These are phyloP conservation scores for Caenorhabditis japonica DNA, from an alignment of 2,888 invertebrate species.

Conservation along the genomic window DNA sequence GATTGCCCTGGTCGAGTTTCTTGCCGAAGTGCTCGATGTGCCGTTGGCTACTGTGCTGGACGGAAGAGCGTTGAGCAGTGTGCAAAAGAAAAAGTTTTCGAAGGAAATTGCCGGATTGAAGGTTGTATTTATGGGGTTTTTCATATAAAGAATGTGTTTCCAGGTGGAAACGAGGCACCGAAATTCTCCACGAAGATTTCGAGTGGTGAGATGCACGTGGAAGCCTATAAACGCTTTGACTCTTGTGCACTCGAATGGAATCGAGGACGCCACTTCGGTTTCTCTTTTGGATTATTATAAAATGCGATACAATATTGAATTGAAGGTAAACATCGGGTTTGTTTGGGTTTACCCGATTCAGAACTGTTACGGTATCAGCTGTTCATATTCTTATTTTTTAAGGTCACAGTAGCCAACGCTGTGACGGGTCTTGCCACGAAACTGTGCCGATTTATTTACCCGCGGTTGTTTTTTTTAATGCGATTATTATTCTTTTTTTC, in stretches of 20 bases:
- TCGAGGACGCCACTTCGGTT: not conserved
- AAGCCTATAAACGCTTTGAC: slow-evolving; percentile 20
- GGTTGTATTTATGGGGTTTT: too few species aligned
- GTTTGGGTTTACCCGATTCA: too few species aligned
- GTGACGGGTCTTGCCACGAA: too few species aligned
- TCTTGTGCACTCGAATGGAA: not conserved
- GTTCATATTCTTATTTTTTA: too few species aligned
- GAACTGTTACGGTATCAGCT: too few species aligned
- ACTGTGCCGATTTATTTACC: too few species aligned
- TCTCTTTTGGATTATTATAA: slow-evolving; percentile 40
- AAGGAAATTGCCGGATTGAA: slow-evolving; percentile 40
- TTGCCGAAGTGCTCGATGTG: slow-evolving; percentile 46
- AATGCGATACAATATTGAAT: slow-evolving; percentile 21
- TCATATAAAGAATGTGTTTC: too few species aligned
- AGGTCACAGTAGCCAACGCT: too few species aligned
- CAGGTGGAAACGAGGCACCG: slow-evolving; percentile 42
- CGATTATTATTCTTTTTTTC: too few species aligned
- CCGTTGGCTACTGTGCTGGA: slow-evolving; percentile 27
- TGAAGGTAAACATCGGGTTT: too few species aligned
- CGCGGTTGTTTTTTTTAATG: too few species aligned
- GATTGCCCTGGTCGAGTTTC: slow-evolving; percentile 38
- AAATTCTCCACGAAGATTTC: slow-evolving; percentile 20
- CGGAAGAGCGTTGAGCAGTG: slow-evolving; percentile 36
- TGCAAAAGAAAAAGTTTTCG: slow-evolving; percentile 39
- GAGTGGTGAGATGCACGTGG: slow-evolving; percentile 35